Percentiles rank a stretch among this genome's conserved stretches.
phyloP scores from a whole-genome alignment of 2,113 vertebrate species.

The Grus americana region DNA sequence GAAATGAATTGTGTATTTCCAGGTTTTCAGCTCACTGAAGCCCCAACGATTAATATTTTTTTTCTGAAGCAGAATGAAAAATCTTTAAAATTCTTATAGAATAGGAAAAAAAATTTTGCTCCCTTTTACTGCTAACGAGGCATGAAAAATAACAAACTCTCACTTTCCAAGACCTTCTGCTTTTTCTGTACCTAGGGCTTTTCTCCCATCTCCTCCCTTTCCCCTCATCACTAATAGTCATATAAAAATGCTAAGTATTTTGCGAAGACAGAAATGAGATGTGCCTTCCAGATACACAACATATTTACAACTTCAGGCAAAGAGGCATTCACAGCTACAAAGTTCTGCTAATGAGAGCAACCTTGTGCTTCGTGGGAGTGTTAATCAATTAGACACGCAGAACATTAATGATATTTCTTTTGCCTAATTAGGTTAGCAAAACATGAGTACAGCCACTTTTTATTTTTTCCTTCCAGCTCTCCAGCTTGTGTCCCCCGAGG shows the following conservation, averaged over 20 bases:
- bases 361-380: not conserved
- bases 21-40: not conserved
- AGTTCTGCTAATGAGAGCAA: not conserved
- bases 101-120: not conserved
- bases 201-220: not conserved
- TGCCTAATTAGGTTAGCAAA: conserved; percentile 57
- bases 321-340: not conserved
- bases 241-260: not conserved
- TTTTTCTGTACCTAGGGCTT: not conserved
- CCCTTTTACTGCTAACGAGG: not conserved
- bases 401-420: conserved; percentile 41
- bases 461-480: not conserved
- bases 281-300: not conserved
- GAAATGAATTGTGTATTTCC: not conserved
- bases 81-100: not conserved
- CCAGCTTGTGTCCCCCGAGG: not conserved
- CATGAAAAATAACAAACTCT: not conserved
- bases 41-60: not conserved
- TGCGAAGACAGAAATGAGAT: not conserved
- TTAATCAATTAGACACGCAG: conserved; percentile 42
- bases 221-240: not conserved
- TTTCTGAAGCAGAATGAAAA: not conserved
- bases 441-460: not conserved
- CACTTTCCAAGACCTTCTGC: not conserved
- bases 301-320: not conserved